phyloP scores from a whole-genome alignment of 2,797 vertebrate species.

The Neoniphon sammara region DNA sequence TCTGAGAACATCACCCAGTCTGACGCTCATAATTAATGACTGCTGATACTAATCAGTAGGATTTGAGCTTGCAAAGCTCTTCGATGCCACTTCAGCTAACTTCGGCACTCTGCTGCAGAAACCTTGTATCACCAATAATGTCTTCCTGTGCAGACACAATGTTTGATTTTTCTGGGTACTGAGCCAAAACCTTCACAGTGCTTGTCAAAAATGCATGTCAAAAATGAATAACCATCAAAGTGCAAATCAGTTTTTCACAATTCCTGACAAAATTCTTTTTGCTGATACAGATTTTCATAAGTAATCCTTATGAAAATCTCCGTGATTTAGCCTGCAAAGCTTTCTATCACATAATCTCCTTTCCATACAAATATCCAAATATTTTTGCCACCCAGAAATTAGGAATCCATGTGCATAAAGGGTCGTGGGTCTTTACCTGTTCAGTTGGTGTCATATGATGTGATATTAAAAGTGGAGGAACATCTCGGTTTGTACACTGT shows the following conservation, averaged over 20 bases:
- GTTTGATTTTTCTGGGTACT: background rate
- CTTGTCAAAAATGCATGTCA: background rate
- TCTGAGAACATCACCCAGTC: slow-evolving; percentile 84
- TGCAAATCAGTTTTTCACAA: slow-evolving; percentile 1
- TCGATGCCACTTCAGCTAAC: slow-evolving; percentile 70
- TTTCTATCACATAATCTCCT: slow-evolving; percentile 20
- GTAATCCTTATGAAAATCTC: too few relatives aligned
- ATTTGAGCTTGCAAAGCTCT: slow-evolving; percentile 76
- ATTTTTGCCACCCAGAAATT: slow-evolving; percentile 7
- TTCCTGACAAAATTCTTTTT: slow-evolving; percentile 2
- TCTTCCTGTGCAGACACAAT: slow-evolving; percentile 23
- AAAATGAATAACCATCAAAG: background rate
- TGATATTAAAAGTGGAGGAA: too few relatives aligned
- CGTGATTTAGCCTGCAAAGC: slow-evolving; percentile 30
- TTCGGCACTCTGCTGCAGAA: slow-evolving; percentile 61
- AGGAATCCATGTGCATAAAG: background rate
- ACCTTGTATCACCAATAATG: slow-evolving; percentile 38
- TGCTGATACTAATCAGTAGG: slow-evolving; percentile 81
- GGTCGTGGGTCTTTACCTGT: background rate
- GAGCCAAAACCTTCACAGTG: background rate
- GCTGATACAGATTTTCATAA: slow-evolving; percentile 15
- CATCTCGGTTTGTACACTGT: too few relatives aligned
- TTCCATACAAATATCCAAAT: slow-evolving; percentile 5
- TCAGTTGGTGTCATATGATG: background rate
- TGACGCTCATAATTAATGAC: slow-evolving; percentile 84